Conservation (phyloP, 2,888 invertebrate genomes). For the Glaucopsyche alexis region DNA sequence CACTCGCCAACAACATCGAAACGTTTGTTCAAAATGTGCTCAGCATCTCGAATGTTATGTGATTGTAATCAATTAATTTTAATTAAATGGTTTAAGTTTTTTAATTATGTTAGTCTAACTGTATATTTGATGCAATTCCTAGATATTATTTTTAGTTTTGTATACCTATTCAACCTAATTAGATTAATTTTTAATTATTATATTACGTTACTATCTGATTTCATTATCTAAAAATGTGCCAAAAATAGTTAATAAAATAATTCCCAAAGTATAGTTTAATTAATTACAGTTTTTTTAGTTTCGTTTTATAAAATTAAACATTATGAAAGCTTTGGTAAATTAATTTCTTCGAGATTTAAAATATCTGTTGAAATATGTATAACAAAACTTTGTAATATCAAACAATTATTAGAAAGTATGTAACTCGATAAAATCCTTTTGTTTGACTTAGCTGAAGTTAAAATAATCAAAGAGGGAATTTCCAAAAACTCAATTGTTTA, state of each 20-base stretch:
- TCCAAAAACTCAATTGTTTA: not conserved
- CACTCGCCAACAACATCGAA: conserved; percentile 34
- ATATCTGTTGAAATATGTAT: not conserved
- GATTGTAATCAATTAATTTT: not conserved
- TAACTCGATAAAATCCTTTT: not conserved
- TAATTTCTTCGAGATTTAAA: not conserved
- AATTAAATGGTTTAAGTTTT: not conserved
- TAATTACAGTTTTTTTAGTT: too few relatives aligned
- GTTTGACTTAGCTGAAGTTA: not conserved
- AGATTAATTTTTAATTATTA: too few relatives aligned
- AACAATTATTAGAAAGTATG: not conserved
- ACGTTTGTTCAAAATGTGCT: conserved; percentile 13
- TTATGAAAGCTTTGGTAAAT: not conserved
- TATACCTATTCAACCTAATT: too few relatives aligned
- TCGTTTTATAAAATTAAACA: not conserved
- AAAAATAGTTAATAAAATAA: not conserved
- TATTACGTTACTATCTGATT: too few relatives aligned
- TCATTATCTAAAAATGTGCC: not conserved
- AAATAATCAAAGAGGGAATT: not conserved
- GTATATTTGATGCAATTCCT: too few relatives aligned
- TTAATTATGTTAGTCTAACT: not conserved
- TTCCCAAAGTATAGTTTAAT: too few relatives aligned
- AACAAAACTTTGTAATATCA: not conserved
- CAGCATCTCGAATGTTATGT: not conserved
- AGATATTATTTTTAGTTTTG: too few relatives aligned